Conservation (phyloP, 2,113 vertebrate species). For the Ranitomeya imitator region DNA sequence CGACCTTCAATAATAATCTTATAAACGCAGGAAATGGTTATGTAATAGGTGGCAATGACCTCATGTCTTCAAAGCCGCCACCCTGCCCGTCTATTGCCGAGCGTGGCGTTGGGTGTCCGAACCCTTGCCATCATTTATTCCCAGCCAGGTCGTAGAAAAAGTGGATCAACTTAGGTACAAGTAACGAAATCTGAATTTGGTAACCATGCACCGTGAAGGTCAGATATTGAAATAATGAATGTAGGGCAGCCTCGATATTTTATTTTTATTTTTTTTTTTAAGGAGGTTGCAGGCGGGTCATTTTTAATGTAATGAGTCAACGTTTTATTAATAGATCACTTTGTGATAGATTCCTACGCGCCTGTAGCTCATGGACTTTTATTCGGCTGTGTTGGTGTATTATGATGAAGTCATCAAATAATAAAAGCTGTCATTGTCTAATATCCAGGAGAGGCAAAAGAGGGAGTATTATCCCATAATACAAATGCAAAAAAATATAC, state of each 20-base stretch:
- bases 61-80: conserved; percentile 21
- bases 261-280: no score
- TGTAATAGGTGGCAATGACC: conserved; percentile 27
- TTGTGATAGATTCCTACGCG: not conserved
- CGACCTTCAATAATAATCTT: not conserved
- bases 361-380: not conserved
- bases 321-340: conserved; percentile 26
- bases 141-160: not conserved
- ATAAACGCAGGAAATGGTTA: conserved; percentile 40
- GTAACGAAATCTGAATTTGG: not conserved
- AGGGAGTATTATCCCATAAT: not conserved
- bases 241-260: not conserved
- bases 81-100: not conserved
- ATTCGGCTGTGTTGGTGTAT: not conserved
- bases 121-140: not conserved
- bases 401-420: not conserved
- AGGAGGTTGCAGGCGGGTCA: not conserved
- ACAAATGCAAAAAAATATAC: not conserved
- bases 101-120: not conserved
- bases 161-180: not conserved
- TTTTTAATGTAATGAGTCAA: conserved; percentile 28
- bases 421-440: not conserved
- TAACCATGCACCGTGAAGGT: no score
- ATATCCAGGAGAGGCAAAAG: not conserved
- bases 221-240: not conserved